Evolutionary conservation across 2,113 vertebrate species (phyloP).

Genomic region (Eurystomus gularis): DNA sequence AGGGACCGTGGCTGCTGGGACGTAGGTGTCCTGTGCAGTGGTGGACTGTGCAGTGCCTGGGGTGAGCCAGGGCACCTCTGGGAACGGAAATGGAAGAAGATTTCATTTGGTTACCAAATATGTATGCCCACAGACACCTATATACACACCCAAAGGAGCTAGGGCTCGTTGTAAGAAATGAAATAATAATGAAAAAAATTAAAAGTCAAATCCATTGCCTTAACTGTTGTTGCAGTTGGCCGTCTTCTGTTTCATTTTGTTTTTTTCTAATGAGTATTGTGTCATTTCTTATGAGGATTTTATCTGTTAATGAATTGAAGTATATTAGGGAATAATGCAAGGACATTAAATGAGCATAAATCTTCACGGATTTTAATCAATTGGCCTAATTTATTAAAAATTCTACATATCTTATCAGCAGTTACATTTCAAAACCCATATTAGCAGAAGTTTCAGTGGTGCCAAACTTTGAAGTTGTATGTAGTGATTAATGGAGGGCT

Average conservation of each 20-base stretch:
- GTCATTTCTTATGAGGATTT: conserved; percentile 51
- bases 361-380: conserved; percentile 58
- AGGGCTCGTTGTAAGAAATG: neutral
- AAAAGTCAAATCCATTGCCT: neutral
- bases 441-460: conserved; percentile 29
- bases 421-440: conserved; percentile 41
- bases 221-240: conserved; percentile 10
- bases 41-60: neutral
- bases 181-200: too few species aligned
- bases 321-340: neutral
- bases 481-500: conserved; percentile 59
- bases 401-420: conserved; percentile 39
- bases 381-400: conserved; percentile 35
- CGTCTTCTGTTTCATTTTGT: conserved; percentile 13
- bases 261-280: neutral
- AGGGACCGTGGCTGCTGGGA: neutral
- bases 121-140: rapidly evolving
- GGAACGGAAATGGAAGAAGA: neutral
- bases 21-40: neutral
- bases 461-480: conserved; percentile 45
- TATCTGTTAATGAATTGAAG: neutral
- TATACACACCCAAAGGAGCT: neutral
- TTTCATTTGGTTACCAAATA: neutral
- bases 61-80: neutral
- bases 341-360: conserved; percentile 7